Base-by-base conservation (phyloP, 2,797 vertebrate genomes). In the Gallinago stenura region DNA sequence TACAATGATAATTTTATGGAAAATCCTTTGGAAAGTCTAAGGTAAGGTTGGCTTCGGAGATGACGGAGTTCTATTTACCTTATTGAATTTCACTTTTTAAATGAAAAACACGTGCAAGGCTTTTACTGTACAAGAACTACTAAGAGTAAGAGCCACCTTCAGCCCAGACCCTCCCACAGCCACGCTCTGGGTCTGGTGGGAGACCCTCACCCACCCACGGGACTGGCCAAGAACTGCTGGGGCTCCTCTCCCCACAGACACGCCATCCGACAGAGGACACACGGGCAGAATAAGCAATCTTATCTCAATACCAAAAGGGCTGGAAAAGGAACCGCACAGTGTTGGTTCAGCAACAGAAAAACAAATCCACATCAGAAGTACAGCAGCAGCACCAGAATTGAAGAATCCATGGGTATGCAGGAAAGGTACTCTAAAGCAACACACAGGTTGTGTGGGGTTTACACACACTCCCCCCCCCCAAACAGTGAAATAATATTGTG, bases 241-340 rank as follows among this genome's bases (percentile, higher is more conserved):
- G 45, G 64, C 37, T 91, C 87, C 82, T 93, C 94, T 96, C 87
- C 89, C 78, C 93, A 75, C 75, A 95, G 78, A 77, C 33, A 91
- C 43, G 90, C 51, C 60, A 70, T 20, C 8, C 50, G 51, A 56
- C 58, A 93, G 72, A 96, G 66, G 54, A 92, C 96, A 89, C 87
- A 94, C 6, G 28, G n/a, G 21, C 26, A 91, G 88, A 91, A 93
- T 88, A 82, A 31, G 68, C 61, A 50, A 95, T 18, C 60, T 94
- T 87, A 87, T 90, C 71, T 92, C 83, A 94, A 95, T 91, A 83
- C 70, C 35, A 15, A 50, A 78, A 62, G 43, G 89, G 65, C 92
- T 22, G 8, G 57, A 53, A 90, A 71, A 71, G 48, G 43, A 87
- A 71, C 37, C 6, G 61, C 2, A 0, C 10, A 26, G 20, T 54